Evolutionary conservation across 23 tunicate genomes (phyloP).

Genomic region (Botrylloides violaceus): DNA sequence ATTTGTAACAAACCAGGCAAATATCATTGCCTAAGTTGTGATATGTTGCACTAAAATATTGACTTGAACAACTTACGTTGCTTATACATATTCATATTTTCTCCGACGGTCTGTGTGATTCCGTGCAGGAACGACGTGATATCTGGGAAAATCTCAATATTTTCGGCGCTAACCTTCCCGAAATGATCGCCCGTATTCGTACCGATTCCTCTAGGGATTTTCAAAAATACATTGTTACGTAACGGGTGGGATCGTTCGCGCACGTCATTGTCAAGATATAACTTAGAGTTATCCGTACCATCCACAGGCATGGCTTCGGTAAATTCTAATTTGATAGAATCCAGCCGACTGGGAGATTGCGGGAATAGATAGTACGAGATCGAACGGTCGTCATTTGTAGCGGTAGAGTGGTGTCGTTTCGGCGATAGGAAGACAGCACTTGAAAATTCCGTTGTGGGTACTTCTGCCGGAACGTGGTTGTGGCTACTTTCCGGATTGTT

Average conservation of each 20-base stretch:
- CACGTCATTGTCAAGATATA: background rate
- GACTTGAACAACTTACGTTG: background rate
- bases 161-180: conserved; percentile 2
- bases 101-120: conserved; percentile 15
- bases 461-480: background rate
- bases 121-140: conserved; percentile 14
- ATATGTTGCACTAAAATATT: background rate
- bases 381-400: background rate
- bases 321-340: background rate
- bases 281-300: background rate
- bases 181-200: background rate
- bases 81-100: background rate
- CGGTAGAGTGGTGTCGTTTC: background rate
- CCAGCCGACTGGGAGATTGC: conserved; percentile 9
- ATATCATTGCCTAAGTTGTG: background rate
- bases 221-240: background rate
- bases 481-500: no score
- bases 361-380: background rate
- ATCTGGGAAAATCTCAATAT: conserved; percentile 19
- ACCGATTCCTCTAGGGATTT: conserved; percentile 6
- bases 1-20: no score
- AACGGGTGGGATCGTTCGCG: background rate
- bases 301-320: background rate
- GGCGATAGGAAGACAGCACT: background rate
- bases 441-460: background rate